These are phyloP conservation scores for Amphiprion clarkii DNA, from an alignment of 2,797 vertebrate genomes.

Conservation along the genomic window DNA sequence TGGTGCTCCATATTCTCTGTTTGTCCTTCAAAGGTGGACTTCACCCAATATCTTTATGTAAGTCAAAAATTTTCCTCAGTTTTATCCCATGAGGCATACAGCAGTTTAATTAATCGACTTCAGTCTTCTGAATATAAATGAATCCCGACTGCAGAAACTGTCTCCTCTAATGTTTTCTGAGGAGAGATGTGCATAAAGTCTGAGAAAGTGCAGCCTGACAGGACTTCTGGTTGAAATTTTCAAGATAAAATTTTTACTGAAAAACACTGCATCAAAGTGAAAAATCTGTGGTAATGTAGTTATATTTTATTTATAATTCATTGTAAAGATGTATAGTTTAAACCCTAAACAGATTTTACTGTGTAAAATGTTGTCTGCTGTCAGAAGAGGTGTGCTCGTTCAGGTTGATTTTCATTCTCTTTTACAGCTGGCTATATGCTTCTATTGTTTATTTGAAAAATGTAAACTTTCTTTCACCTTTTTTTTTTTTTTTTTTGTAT, in stretches of 20 bases:
- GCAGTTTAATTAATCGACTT: background rate
- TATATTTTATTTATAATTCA: no score
- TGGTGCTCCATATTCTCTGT: slow-evolving; percentile 55
- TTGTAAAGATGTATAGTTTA: no score
- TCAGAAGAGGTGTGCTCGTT: no score
- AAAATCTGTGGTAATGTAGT: background rate
- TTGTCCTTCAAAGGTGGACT: slow-evolving; percentile 11
- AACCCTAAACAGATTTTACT: no score
- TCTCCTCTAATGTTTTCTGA: background rate
- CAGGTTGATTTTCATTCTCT: no score
- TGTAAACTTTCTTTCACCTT: no score
- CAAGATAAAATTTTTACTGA: slow-evolving; percentile 49
- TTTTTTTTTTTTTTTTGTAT: no score
- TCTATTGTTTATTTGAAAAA: no score
- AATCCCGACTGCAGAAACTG: background rate
- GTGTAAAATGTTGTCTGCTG: no score
- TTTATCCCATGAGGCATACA: background rate
- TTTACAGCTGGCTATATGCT: no score
- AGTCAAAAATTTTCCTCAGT: background rate
- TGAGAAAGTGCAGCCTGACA: background rate
- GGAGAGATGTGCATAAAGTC: background rate
- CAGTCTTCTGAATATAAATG: slow-evolving; percentile 4
- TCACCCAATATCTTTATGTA: background rate
- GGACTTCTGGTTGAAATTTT: slow-evolving; percentile 37
- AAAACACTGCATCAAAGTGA: background rate